A percentile compares a stretch with the other conserved stretches of the same genome.
These are phyloP conservation scores for Sebastes glaucus DNA, from an alignment of 2,797 vertebrate species.

Conservation along the genomic window DNA sequence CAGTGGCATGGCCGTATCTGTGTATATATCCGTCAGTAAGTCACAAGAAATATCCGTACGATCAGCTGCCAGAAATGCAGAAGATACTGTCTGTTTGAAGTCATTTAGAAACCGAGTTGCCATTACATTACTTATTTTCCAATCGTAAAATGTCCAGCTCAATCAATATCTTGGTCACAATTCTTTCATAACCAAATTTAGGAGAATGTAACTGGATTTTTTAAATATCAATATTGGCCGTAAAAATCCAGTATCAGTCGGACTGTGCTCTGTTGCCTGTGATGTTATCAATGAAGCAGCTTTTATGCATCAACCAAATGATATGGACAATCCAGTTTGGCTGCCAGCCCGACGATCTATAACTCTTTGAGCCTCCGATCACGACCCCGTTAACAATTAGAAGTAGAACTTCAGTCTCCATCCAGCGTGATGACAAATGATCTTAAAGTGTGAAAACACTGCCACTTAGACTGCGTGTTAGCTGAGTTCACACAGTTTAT, in stretches of 20 bases:
- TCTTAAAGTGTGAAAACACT: constrained; percentile 32
- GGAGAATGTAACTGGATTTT: not conserved
- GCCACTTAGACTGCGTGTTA: constrained; percentile 28
- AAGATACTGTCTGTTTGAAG: too few species aligned
- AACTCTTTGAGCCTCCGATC: constrained; percentile 22
- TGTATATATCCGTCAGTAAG: not conserved
- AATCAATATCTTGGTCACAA: not conserved
- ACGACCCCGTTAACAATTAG: constrained; percentile 32
- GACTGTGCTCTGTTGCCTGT: not conserved
- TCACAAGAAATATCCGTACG: not conserved
- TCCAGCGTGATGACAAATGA: constrained; percentile 29
- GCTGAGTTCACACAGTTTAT: constrained; percentile 43
- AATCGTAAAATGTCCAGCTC: not conserved
- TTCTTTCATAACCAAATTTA: not conserved
- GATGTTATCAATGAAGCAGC: not conserved
- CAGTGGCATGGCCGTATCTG: too few species aligned
- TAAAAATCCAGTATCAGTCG: not conserved
- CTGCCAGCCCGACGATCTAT: not conserved
- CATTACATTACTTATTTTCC: not conserved
- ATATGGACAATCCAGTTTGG: not conserved
- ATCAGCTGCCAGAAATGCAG: not conserved
- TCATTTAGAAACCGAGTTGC: too few species aligned
- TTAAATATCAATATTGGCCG: not conserved
- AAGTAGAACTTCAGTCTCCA: constrained; percentile 17
- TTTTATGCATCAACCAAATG: not conserved